Evolutionary conservation across 2,797 vertebrate species (phyloP).

Genomic region (Cynopterus sphinx): DNA sequence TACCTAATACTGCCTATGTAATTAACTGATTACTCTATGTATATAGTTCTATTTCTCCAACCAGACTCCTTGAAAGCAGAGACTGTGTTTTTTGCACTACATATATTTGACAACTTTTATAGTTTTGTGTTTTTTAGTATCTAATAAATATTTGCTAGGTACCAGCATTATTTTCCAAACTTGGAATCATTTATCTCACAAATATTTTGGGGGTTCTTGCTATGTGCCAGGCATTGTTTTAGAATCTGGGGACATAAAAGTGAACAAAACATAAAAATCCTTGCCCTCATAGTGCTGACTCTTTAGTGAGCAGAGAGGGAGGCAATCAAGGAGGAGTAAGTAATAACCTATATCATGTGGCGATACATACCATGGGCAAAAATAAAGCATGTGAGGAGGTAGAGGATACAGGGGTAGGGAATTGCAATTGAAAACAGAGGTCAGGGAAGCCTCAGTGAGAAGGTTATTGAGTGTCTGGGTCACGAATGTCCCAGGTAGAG

Average conservation of each 20-base stretch:
- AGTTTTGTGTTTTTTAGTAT: not conserved
- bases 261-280: not conserved
- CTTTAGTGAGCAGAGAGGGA: not conserved
- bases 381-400: not conserved
- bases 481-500: not conserved
- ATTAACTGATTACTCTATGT: not conserved
- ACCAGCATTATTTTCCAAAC: not conserved
- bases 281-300: not conserved
- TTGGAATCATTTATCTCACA: not conserved
- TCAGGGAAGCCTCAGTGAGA: not conserved
- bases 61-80: constrained; percentile 27
- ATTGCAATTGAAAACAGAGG: not conserved
- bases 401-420: not conserved
- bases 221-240: not conserved
- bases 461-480: not conserved
- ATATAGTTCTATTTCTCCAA: not conserved
- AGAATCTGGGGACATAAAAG: not conserved
- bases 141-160: not conserved
- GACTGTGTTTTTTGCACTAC: not conserved
- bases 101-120: not conserved
- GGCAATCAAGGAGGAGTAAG: not conserved
- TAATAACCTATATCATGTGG: not conserved
- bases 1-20: not conserved
- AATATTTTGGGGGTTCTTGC: not conserved
- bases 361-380: not conserved